Evolutionary conservation across 2,113 vertebrate genomes (phyloP), one percentile per base, ranked within the genome.

Genomic region (Suricata suricatta): DNA sequence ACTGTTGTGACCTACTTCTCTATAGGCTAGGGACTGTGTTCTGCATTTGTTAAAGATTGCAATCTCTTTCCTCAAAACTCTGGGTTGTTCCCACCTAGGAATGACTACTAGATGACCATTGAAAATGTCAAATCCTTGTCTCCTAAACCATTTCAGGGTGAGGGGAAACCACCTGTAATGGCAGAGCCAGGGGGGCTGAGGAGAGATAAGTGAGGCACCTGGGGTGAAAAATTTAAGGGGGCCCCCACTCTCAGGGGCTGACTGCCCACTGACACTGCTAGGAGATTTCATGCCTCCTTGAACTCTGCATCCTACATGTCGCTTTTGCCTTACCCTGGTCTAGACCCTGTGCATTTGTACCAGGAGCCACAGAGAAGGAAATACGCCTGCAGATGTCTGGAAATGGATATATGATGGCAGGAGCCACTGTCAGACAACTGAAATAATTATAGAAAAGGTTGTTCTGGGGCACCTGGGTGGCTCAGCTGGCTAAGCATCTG

Each of bases 191-290:
- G 52, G 17, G 31, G 10, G 17, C 33, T 12, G 31, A 7, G 31
- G 21, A 76, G 35, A n/a, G 2, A 66, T 10, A 60, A 27, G 1
- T 27, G 2, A n/a, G 77, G 11, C 21, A 74, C 27, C 50, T 15
- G 13, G 71, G 54, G 12, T 1, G 25, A n/a, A 25, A 25, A n/a
- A 33, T 63, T 27, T 25, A 15, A 57, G 23, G 17, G 31, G 7
- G 2, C 11, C 4, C n/a, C 35, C 5, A 2, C 7, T 38, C 29
- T 44, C 14, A 21, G 84, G 27, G 0, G 4, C 12, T 77, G 60
- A 21, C 16, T n/a, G 14, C 0, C 0, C 3, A 29, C 27, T 44
- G 47, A 23, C 7, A 3, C 0, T 1, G 0, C 3, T 66, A 8
- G 17, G 17, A 17, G 60, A 44, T 35, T 77, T 31, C 0, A 0